Evolutionary conservation across 2,888 invertebrate genomes (phyloP), one percentile per base, ranked within the genome.

Genomic region (Chloromyia formosa): DNA sequence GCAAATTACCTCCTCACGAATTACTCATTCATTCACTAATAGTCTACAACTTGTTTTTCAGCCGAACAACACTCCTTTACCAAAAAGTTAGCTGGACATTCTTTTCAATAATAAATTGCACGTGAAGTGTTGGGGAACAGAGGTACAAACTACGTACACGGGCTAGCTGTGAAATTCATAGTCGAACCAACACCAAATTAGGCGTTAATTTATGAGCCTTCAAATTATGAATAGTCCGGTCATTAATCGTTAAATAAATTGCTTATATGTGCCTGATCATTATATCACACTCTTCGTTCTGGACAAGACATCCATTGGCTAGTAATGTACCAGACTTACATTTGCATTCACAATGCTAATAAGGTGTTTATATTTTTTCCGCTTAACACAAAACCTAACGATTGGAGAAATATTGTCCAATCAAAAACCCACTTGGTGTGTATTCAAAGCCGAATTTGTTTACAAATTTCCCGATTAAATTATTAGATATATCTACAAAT

Each of bases 201-300:
- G 56, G 56, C 14, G 56, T 18, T 56, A 56, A 56, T 56, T 56
- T 56, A 56, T 56, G 56, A 56, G 56, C 56, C 56, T 56, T 56
- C 56, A 56, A 56, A 16, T 56, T 20, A 20, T 56, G 56, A 56
- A 56, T 56, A 56, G 56, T 20, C 56, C 20, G 20, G 22, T 10
- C 20, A 56, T 56, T 56, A 16, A 56, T 56, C 56, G 56, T 56
- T 20, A 18, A 20, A 20, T 20, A 20, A 16, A 56, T 56, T n/a
- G 56, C 56, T 20, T 56, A 35, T 35, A 35, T 35, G 20, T 18
- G 56, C 56, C 16, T 10, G 16, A 10, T 10, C 56, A 56, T 56
- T 56, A 56, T 56, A 16, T 20, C 18, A 14, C 56, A 16, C 56
- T 5, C 18, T 16, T 5, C 22, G 27, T 35, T 35, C 27, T 35